Conservation (phyloP, 2,888 invertebrate genomes). For the Caenorhabditis imperialis region DNA sequence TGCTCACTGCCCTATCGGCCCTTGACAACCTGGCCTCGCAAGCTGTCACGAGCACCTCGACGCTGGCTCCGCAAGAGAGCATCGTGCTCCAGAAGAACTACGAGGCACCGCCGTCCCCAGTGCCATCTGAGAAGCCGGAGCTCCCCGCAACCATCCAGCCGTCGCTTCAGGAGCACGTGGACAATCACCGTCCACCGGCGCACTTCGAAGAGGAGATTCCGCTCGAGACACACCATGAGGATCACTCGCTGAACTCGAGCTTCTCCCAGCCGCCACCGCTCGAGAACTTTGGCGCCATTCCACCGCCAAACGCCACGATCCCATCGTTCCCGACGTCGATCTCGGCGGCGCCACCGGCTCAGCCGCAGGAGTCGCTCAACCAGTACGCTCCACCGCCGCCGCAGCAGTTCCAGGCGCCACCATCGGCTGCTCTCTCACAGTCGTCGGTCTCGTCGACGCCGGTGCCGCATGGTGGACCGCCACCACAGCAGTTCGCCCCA, state of each 20-base stretch:
- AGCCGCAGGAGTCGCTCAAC: conserved; percentile 9
- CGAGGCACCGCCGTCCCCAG: conserved; percentile 57
- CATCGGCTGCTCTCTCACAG: conserved; percentile 43
- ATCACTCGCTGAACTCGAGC: conserved; percentile 29
- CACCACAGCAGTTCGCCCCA: conserved; percentile 22
- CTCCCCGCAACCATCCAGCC: conserved; percentile 72
- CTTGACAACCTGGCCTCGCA: conserved; percentile 30
- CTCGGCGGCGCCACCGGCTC: conserved; percentile 47
- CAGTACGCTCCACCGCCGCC: conserved; percentile 26
- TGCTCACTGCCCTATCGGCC: conserved; percentile 25
- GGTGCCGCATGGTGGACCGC: conserved; percentile 36
- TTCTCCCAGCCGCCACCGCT: conserved; percentile 35
- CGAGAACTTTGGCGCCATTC: conserved; percentile 30
- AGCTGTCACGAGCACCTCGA: neutral
- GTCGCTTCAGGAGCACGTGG: conserved; percentile 69
- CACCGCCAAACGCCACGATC: conserved; percentile 56
- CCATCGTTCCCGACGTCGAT: conserved; percentile 65
- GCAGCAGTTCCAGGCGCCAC: conserved; percentile 24
- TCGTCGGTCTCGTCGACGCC: conserved; percentile 62
- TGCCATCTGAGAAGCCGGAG: conserved; percentile 60
- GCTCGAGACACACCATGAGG: conserved; percentile 18
- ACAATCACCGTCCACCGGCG: conserved; percentile 33
- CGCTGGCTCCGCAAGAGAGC: conserved; percentile 14
- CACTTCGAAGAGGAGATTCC: conserved; percentile 56
- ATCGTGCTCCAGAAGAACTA: conserved; percentile 27